phyloP scores from a whole-genome alignment of 2,888 invertebrate genomes.

The Nomada fabriciana region DNA sequence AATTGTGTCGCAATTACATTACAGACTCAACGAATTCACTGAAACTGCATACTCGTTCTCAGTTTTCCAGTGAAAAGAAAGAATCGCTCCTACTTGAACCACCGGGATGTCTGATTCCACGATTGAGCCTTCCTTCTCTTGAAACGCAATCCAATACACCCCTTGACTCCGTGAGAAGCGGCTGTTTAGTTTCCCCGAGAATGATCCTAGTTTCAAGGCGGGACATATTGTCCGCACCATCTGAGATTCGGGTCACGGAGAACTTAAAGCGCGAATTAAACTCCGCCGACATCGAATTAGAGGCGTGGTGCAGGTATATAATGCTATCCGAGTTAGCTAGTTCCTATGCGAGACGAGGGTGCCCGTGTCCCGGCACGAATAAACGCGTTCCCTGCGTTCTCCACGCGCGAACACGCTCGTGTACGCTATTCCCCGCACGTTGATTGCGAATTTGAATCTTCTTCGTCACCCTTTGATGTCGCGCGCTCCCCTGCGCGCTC shows the following conservation, averaged over 20 bases:
- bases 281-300: slow-evolving; percentile 45
- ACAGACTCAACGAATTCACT: too few species aligned
- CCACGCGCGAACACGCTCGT: slow-evolving; percentile 44
- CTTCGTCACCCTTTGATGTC: slow-evolving; percentile 59
- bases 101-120: too few species aligned
- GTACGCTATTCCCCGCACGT: slow-evolving; percentile 26
- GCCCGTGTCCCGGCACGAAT: slow-evolving; percentile 43
- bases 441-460: slow-evolving; percentile 70
- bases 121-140: too few species aligned
- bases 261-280: slow-evolving; percentile 45
- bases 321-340: slow-evolving; percentile 52
- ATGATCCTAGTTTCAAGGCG: slow-evolving; percentile 1
- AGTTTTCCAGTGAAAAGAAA: too few species aligned
- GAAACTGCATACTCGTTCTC: too few species aligned
- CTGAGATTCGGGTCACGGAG: slow-evolving; percentile 43
- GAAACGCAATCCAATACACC: too few species aligned
- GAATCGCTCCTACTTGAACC: too few species aligned
- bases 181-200: not conserved
- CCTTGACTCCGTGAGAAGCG: not conserved
- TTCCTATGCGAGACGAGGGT: slow-evolving; percentile 56
- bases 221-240: not conserved
- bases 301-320: slow-evolving; percentile 35
- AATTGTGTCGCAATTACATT: too few species aligned
- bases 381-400: slow-evolving; percentile 21
- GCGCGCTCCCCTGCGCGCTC: not conserved